Evolutionary conservation across 2,888 invertebrate species (phyloP).

Genomic region (Scaptomyza parva): DNA sequence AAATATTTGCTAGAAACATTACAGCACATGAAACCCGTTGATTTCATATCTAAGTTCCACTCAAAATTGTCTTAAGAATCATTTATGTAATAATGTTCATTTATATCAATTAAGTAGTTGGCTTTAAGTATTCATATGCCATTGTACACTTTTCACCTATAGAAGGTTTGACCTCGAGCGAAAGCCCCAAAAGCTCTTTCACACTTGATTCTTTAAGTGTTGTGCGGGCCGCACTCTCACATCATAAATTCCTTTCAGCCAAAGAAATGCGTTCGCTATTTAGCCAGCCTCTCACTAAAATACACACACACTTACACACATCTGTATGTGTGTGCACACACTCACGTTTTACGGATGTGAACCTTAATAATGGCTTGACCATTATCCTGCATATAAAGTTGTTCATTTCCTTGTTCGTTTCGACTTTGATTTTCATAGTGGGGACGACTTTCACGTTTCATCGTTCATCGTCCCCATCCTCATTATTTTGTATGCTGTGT

Average conservation of each 20-base stretch:
- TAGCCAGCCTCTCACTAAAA: neutral
- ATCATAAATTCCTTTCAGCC: conserved; percentile 24
- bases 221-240: conserved; percentile 26
- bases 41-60: too few species aligned
- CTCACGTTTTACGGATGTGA: conserved; percentile 25
- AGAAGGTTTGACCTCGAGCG: neutral
- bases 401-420: conserved; percentile 67
- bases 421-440: conserved; percentile 44
- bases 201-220: conserved; percentile 15
- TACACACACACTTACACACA: conserved; percentile 7
- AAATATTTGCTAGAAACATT: neutral
- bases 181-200: conserved; percentile 11
- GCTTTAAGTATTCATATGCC: too few species aligned
- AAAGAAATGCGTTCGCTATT: conserved; percentile 38
- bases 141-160: neutral
- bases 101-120: too few species aligned
- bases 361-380: conserved; percentile 71
- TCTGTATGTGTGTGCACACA: neutral
- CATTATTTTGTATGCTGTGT: conserved; percentile 53
- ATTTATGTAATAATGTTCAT: too few species aligned
- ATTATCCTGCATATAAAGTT: conserved; percentile 79
- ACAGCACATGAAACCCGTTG: neutral
- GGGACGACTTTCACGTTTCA: neutral
- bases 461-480: neutral
- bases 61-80: too few species aligned